phyloP scores from a whole-genome alignment of 2,797 vertebrate species.

The Hippoglossus hippoglossus region DNA sequence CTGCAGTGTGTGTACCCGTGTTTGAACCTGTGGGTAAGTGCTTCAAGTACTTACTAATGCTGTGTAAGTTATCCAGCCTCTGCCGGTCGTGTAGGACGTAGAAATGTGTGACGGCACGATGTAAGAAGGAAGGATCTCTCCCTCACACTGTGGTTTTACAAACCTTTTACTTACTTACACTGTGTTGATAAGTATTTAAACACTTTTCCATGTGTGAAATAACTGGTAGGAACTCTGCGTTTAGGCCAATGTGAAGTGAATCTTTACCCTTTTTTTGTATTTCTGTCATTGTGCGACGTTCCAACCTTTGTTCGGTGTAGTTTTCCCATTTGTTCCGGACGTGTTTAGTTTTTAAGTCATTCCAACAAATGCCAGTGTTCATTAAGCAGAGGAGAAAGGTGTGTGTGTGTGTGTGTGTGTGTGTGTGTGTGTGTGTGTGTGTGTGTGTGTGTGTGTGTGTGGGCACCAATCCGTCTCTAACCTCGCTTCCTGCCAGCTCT shows the following conservation, averaged over 20 bases:
- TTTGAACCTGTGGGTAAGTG: constrained; percentile 45
- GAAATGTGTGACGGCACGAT: constrained; percentile 47
- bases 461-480: constrained; percentile 14
- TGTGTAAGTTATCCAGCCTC: constrained; percentile 53
- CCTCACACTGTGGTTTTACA: constrained; percentile 28
- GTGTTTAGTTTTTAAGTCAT: constrained; percentile 55
- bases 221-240: constrained; percentile 29
- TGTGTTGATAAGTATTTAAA: constrained; percentile 54
- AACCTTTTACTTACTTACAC: constrained; percentile 36
- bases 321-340: not conserved
- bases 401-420: constrained; percentile 3
- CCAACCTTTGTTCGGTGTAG: constrained; percentile 50
- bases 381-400: constrained; percentile 18
- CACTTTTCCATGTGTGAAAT: constrained; percentile 29
- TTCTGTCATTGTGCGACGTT: constrained; percentile 37
- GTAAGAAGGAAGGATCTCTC: constrained; percentile 23
- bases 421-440: constrained; percentile 11
- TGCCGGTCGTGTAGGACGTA: constrained; percentile 35
- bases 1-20: constrained; percentile 45
- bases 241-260: constrained; percentile 39
- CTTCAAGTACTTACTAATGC: constrained; percentile 54
- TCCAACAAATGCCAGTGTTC: constrained; percentile 51
- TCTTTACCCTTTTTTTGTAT: constrained; percentile 35
- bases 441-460: constrained; percentile 2
- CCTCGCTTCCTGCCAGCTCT: constrained; percentile 44